phyloP scores from a whole-genome alignment of 2,797 vertebrate species.

The Eidolon dupreanum region DNA sequence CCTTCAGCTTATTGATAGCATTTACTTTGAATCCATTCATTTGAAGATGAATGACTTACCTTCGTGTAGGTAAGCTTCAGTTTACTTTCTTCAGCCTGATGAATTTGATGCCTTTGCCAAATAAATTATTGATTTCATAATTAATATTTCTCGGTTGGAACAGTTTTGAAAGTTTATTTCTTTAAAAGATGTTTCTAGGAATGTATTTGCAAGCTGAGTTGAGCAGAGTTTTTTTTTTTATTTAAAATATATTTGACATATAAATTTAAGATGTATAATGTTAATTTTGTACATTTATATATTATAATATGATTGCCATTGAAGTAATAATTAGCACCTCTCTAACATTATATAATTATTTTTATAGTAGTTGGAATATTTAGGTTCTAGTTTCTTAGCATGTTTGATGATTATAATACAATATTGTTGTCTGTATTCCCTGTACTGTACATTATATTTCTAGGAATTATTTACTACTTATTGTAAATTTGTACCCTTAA shows the following conservation, averaged over 20 bases:
- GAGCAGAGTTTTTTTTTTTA: neutral
- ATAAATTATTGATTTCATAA: neutral
- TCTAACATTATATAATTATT: neutral
- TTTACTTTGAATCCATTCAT: neutral
- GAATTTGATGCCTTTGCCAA: neutral
- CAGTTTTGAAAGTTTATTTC: constrained; percentile 30
- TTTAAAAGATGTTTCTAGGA: constrained; percentile 3
- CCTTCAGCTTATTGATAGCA: neutral
- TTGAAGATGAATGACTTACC: neutral
- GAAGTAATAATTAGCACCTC: neutral
- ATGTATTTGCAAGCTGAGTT: neutral
- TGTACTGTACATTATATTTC: neutral
- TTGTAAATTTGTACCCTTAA: neutral
- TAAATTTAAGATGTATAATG: neutral
- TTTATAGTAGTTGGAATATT: neutral
- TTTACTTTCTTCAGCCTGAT: neutral
- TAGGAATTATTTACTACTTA: neutral
- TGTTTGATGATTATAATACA: neutral
- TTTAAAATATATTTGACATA: neutral
- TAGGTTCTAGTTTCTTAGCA: neutral
- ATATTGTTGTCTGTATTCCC: neutral
- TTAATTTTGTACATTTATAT: neutral
- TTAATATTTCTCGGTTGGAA: neutral
- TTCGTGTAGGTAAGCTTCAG: neutral
- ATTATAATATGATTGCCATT: neutral